Base-by-base conservation (phyloP, 1,140 invertebrate genomes). In the Spodoptera litura region DNA sequence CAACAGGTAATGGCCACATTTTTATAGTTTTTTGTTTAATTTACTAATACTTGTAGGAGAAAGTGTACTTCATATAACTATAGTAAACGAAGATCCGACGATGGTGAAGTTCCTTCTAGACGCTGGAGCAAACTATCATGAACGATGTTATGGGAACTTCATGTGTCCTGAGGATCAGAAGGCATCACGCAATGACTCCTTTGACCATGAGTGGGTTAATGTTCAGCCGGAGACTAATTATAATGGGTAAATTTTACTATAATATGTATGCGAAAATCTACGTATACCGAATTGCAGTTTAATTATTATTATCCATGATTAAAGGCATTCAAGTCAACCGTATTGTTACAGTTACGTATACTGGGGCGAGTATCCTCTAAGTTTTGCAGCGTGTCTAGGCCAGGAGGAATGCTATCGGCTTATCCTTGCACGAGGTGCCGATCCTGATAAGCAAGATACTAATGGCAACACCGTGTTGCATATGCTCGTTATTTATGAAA, bases 131-230 rank as follows among this genome's bases (percentile, higher is more conserved):
- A 97, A 99, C 90, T 97, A 98, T 52, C 97, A 99, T 84, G 98
- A 99, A 91, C 94, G 99, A 31, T 99, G 98, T 86, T 97, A 97
- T 82, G 99, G 99, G 0, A 98, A 98, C 85, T 99, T 99, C 87
- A 99, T 99, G 97, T 97, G 97, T 77, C 98, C 99, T 0, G 99
- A 99, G 93, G 99, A 99, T 94, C 99, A 99, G 94, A 99, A 99
- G 93, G 96, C 97, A 0, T 98, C 98, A 0, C 95, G 99, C 15
- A 95, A 95, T 0, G 99, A 99, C 92, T 97, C 96, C 0, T 89
- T 98, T 0, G 98, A 99, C 76, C 98, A 99, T 85, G 99, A 99
- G 94, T 98, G 97, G 96, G 98, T 99, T 20, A 97, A 97, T 83
- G 96, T 99, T 0, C 95, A 96, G 82, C 95, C 96, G 0, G 96